Evolutionary conservation across 2,888 invertebrate genomes (phyloP).

Genomic region (Catocala sponsa): DNA sequence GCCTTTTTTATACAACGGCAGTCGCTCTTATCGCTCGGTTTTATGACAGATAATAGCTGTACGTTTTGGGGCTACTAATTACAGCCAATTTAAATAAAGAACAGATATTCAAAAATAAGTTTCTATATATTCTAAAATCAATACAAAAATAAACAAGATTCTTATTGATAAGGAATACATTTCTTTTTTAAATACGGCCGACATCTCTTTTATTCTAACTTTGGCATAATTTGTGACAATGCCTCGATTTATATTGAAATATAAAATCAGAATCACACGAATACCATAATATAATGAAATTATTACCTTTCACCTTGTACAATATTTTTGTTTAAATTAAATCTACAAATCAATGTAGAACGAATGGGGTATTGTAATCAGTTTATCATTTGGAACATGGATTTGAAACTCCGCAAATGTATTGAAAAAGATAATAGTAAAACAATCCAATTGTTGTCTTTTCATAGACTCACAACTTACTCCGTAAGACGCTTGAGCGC

Average conservation of each 20-base stretch:
- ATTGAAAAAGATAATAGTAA: too few relatives aligned
- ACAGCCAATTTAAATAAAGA: too few relatives aligned
- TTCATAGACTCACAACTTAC: too few relatives aligned
- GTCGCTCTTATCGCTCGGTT: too few relatives aligned
- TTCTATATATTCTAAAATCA: constrained; percentile 20
- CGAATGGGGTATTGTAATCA: neutral
- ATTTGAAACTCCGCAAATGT: neutral
- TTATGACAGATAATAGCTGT: too few relatives aligned
- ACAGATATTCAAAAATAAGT: too few relatives aligned
- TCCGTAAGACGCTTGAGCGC: too few relatives aligned
- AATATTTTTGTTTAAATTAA: constrained; percentile 25
- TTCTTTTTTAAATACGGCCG: constrained; percentile 44
- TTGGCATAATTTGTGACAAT: constrained; percentile 82
- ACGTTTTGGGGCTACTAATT: too few relatives aligned
- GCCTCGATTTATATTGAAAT: constrained; percentile 44
- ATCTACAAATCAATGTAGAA: neutral
- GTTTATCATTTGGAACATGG: neutral
- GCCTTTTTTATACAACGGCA: too few relatives aligned
- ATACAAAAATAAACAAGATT: constrained; percentile 28
- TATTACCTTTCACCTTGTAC: constrained; percentile 28
- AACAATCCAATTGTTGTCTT: too few relatives aligned
- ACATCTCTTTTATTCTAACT: constrained; percentile 67
- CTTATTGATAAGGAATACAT: constrained; percentile 26
- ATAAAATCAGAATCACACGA: constrained; percentile 37
- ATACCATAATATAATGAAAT: constrained; percentile 21